A percentile compares a stretch with the other conserved stretches of the same genome.
Evolutionary conservation across 1,140 invertebrate species (phyloP).

Genomic region (Stenopsyche tienmushanensis): DNA sequence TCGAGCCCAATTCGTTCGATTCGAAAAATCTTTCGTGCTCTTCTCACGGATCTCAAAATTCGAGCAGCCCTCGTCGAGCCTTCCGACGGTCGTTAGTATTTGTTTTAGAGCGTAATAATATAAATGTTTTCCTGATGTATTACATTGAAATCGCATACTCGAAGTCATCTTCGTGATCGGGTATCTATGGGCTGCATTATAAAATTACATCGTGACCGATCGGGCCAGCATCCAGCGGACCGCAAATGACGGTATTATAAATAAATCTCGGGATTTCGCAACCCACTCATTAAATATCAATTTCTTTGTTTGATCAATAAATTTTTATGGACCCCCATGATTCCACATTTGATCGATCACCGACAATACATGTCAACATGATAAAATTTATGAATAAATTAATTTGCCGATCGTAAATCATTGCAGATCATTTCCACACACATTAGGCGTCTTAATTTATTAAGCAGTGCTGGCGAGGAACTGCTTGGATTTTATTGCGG

Average conservation of each 20-base stretch:
- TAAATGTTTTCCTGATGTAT: background rate
- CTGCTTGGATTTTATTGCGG: background rate
- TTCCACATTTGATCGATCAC: conserved; percentile 8
- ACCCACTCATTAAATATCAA: conserved; percentile 35
- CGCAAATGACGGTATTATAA: conserved; percentile 17
- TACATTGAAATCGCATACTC: conserved; percentile 1
- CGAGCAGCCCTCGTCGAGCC: background rate
- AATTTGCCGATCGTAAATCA: conserved; percentile 7
- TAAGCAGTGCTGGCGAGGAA: background rate
- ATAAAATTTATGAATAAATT: conserved; percentile 1
- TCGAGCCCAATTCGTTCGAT: too few relatives aligned
- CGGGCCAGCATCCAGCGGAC: background rate
- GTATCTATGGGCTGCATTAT: conserved; percentile 18
- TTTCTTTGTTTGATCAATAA: conserved; percentile 32
- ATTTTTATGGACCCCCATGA: conserved; percentile 21
- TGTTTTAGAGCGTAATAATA: background rate
- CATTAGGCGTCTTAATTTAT: background rate
- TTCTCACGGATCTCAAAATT: too few relatives aligned
- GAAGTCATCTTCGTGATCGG: conserved; percentile 24
- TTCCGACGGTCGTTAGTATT: background rate
- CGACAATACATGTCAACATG: background rate
- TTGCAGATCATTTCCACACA: background rate
- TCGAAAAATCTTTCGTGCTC: too few relatives aligned
- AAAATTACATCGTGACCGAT: conserved; percentile 12
- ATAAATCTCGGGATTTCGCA: conserved; percentile 29